Percentiles rank a stretch among this genome's conserved stretches.
phyloP scores from a whole-genome alignment of 2,888 invertebrate species.

The Callimorpha dominula region DNA sequence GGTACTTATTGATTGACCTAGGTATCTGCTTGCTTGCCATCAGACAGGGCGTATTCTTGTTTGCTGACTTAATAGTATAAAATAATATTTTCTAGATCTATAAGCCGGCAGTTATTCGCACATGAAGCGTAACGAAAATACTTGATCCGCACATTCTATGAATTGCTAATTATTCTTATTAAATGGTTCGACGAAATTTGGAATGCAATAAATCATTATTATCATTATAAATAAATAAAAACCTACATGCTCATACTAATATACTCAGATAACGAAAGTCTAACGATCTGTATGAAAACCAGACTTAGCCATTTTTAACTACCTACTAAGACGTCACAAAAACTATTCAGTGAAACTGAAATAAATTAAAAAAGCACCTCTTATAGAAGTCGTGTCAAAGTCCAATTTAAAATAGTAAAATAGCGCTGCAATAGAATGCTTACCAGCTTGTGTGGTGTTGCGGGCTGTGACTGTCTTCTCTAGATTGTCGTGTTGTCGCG shows the following conservation, averaged over 20 bases:
- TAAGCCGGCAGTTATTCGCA: neutral
- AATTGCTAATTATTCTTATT: neutral
- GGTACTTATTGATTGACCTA: constrained; percentile 1
- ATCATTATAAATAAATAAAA: neutral
- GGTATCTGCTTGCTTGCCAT: neutral
- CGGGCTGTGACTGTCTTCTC: constrained; percentile 95
- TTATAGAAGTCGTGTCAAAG: neutral
- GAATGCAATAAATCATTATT: neutral
- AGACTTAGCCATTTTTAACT: neutral
- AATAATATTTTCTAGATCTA: neutral
- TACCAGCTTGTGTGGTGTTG: constrained; percentile 60
- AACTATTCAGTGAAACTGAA: too few relatives aligned
- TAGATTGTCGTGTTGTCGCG: constrained; percentile 97
- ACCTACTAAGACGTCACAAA: neutral
- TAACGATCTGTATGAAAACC: neutral
- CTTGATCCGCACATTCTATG: too few relatives aligned
- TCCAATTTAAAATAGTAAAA: neutral
- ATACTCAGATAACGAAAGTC: constrained; percentile 1
- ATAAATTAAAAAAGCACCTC: neutral
- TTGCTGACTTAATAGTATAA: neutral
- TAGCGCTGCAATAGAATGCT: constrained; percentile 17
- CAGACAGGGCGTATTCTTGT: neutral
- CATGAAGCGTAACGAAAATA: neutral
- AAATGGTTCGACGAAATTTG: neutral
- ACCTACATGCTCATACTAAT: neutral